Conservation (phyloP, 2,113 vertebrate genomes). For the Hyaena hyaena region DNA sequence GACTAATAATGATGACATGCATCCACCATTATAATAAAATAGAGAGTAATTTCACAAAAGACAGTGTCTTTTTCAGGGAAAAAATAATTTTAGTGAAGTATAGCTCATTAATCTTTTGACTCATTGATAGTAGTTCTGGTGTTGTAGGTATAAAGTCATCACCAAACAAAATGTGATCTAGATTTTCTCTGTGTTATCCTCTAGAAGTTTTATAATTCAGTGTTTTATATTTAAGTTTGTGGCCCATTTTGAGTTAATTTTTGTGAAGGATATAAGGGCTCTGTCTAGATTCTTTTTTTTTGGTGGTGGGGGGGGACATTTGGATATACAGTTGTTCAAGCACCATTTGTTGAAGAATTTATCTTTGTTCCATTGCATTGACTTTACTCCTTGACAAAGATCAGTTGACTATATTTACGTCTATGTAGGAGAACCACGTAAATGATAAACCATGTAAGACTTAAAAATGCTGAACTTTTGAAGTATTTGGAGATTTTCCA, state of each 20-base stretch:
- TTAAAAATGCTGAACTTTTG: no score
- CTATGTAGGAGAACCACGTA: no score
- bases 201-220: not conserved
- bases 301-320: not conserved
- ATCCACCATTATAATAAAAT: not conserved
- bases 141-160: not conserved
- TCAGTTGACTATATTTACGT: not conserved
- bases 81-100: not conserved
- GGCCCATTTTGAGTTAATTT: not conserved
- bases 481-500: no score
- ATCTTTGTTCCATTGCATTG: not conserved
- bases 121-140: not conserved
- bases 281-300: not conserved
- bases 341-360: not conserved
- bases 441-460: no score
- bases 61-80: not conserved
- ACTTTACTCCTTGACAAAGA: not conserved
- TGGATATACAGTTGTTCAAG: not conserved
- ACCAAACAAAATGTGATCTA: not conserved
- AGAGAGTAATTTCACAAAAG: not conserved
- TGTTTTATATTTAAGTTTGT: not conserved
- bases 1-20: not conserved
- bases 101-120: not conserved
- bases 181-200: not conserved
- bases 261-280: not conserved